These are phyloP conservation scores for Deilephila elpenor DNA, from an alignment of 2,888 invertebrate species.

Conservation along the genomic window DNA sequence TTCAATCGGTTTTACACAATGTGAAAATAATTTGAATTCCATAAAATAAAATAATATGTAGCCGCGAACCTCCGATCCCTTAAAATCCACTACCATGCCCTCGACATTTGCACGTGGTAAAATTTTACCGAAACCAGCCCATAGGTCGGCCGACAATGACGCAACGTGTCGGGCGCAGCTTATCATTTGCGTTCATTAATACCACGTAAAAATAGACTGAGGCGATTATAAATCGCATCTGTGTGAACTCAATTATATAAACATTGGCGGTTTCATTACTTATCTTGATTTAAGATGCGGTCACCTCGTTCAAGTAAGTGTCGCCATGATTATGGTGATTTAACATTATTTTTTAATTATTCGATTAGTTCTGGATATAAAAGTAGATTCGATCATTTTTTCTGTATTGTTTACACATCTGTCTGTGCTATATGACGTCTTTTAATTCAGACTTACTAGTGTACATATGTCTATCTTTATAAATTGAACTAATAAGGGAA, in stretches of 20 bases:
- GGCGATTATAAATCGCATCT: constrained; percentile 38
- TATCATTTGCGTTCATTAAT: constrained; percentile 68
- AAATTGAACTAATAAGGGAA: too few relatives aligned
- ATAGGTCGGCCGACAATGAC: constrained; percentile 58
- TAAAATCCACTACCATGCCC: constrained; percentile 44
- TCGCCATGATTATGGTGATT: not conserved
- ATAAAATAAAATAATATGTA: not conserved
- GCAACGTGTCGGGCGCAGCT: constrained; percentile 61
- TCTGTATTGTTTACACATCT: too few relatives aligned
- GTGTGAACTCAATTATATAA: constrained; percentile 5
- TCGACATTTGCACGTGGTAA: constrained; percentile 67
- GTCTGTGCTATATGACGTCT: too few relatives aligned
- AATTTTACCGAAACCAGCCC: constrained; percentile 65
- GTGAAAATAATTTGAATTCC: not conserved
- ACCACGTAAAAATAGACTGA: constrained; percentile 50
- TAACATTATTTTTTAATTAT: not conserved
- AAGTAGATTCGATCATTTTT: too few relatives aligned
- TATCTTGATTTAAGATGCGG: not conserved
- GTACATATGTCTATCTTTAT: too few relatives aligned
- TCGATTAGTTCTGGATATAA: not conserved
- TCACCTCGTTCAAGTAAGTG: not conserved
- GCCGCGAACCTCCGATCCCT: constrained; percentile 31
- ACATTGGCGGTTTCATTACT: constrained; percentile 13
- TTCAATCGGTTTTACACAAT: too few relatives aligned
- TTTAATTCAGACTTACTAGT: too few relatives aligned